Evolutionary conservation across 2,888 invertebrate genomes (phyloP).

Genomic region (Anticlea derivata): DNA sequence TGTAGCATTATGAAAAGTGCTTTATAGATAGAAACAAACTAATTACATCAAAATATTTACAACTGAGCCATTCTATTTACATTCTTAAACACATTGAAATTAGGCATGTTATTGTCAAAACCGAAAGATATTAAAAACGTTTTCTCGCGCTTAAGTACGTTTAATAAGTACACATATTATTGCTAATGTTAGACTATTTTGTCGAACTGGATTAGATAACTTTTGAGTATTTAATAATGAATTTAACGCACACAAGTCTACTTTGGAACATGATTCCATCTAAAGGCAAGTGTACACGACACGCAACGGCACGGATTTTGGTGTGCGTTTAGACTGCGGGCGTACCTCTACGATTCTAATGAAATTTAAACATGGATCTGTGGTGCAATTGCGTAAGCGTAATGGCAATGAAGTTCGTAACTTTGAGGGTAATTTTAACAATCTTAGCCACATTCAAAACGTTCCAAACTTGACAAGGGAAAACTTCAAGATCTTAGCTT

Average conservation of each 20-base stretch:
- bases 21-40: slow-evolving; percentile 11
- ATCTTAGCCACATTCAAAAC: no score
- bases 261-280: not conserved
- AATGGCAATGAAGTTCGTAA: no score
- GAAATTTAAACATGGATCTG: no score
- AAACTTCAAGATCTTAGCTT: no score
- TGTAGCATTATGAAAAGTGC: slow-evolving; percentile 5
- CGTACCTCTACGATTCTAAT: no score
- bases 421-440: no score
- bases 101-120: slow-evolving; percentile 33
- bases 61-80: slow-evolving; percentile 47
- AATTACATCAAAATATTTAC: slow-evolving; percentile 31
- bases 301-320: no score
- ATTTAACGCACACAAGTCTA: slow-evolving; percentile 25
- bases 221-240: slow-evolving; percentile 30
- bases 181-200: slow-evolving; percentile 47
- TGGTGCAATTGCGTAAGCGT: no score
- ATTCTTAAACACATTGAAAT: slow-evolving; percentile 28
- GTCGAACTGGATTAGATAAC: slow-evolving; percentile 27
- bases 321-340: no score
- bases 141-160: slow-evolving; percentile 51
- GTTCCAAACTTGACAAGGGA: no score
- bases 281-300: no score
- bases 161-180: slow-evolving; percentile 62
- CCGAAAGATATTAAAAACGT: slow-evolving; percentile 20